phyloP scores from a whole-genome alignment of 2,888 invertebrate species.

The Temnothorax ravouxi region DNA sequence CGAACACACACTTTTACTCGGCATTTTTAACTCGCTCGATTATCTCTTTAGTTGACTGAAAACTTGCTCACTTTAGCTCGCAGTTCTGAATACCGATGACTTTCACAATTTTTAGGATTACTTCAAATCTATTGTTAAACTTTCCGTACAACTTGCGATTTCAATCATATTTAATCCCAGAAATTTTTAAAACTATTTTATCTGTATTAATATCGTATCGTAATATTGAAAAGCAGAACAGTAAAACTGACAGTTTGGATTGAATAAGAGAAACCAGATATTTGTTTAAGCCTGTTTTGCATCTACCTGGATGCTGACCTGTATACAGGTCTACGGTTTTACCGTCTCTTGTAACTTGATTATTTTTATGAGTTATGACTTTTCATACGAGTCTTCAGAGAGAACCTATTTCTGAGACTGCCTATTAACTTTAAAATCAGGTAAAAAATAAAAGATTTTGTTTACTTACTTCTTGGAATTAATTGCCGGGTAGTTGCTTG shows the following conservation, averaged over 20 bases:
- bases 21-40: neutral
- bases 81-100: neutral
- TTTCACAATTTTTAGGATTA: neutral
- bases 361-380: neutral
- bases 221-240: neutral
- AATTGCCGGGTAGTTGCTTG: neutral
- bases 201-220: neutral
- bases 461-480: neutral
- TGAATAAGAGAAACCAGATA: neutral
- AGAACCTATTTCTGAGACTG: neutral
- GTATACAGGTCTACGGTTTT: neutral
- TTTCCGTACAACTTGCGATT: neutral
- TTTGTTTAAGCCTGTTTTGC: conserved; percentile 5
- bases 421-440: neutral
- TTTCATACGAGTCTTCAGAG: neutral
- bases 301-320: neutral
- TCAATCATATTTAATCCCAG: neutral
- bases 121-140: neutral
- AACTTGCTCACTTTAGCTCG: neutral
- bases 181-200: neutral
- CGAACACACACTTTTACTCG: neutral
- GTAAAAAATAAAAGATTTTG: neutral
- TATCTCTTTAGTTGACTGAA: neutral
- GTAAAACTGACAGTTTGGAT: neutral
- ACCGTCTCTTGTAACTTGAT: no score